Evolutionary conservation across 2,888 invertebrate species (phyloP), one percentile per base, ranked within the genome.

Genomic region (Drosophila emarginata): DNA sequence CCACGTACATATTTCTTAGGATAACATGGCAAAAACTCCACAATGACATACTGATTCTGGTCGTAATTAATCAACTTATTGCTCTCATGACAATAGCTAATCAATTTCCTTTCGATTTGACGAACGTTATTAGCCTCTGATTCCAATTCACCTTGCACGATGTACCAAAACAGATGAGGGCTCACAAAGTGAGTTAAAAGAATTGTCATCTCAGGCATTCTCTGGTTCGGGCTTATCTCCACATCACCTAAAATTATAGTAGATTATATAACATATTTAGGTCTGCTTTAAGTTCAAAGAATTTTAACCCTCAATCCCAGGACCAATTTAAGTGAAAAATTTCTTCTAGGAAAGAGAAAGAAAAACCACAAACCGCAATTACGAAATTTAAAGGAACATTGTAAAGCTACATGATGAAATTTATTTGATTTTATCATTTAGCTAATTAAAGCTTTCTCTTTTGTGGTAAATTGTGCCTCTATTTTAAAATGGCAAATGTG

Each of bases 271-370:
- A 28, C 9, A 26, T 58, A 59, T 26, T 26, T 23, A 64, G 57
- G 51, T 21, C 36, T 45, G 23, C 50, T 54, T 50, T 32, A 60
- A 37, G 2, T 40, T 40, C 6, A 40, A 40, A 40, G 15, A 15
- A 9, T 6, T 14, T 39, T 45, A 18, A 7, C 15, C 15, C 40
- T 11, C 40, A 45, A 45, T 11, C 45, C 18, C 15, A 3, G 9
- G 11, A 18, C 9, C 11, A 45, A 61, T 59, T 74, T 75, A 73
- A 72, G 80, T 45, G 64, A 45, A 80, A 83, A 73, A 63, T 61
- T 59, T 84, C 84, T 72, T 76, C 32, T 52, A 66, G 59, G 77
- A 82, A 68, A 60, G 61, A 69, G 56, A 69, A 85, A 85, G 14
- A 15, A 23, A 52, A 15, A 45, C 11, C 26, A 37, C 39, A 32